phyloP scores from a whole-genome alignment of 1,140 invertebrate species.

The Pseudomyrmex sp. region DNA sequence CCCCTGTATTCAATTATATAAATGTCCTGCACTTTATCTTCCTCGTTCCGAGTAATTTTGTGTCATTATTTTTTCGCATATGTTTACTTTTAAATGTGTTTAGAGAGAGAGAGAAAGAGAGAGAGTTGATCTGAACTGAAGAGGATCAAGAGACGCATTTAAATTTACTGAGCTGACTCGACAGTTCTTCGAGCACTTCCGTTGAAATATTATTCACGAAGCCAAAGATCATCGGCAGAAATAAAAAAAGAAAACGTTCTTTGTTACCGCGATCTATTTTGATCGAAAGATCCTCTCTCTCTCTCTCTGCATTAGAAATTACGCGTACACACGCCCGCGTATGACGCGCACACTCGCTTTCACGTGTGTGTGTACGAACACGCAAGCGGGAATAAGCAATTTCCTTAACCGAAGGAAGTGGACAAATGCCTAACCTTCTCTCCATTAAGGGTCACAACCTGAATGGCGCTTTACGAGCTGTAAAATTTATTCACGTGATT shows the following conservation, averaged over 20 bases:
- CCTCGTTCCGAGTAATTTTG: neutral
- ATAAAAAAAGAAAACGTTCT: too few species aligned
- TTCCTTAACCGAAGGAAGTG: constrained; percentile 71
- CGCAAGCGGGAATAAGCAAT: constrained; percentile 47
- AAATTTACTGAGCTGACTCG: too few species aligned
- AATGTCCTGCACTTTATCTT: neutral
- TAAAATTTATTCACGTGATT: constrained; percentile 60
- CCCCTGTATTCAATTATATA: neutral
- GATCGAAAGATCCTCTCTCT: neutral
- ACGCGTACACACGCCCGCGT: neutral
- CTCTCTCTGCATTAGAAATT: constrained; percentile 44
- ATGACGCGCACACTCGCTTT: neutral
- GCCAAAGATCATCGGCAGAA: too few species aligned
- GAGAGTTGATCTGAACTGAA: too few species aligned
- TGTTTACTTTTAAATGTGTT: too few species aligned
- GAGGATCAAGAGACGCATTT: too few species aligned
- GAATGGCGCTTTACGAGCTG: constrained; percentile 58
- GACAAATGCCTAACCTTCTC: constrained; percentile 68
- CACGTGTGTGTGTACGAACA: neutral
- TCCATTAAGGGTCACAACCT: constrained; percentile 67
- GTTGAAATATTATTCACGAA: too few species aligned
- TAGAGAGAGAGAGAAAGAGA: too few species aligned
- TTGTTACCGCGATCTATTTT: neutral
- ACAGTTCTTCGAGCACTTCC: too few species aligned
- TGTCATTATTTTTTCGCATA: too few species aligned